Percentiles rank a stretch among this genome's conserved stretches.
Evolutionary conservation across 64 coral and sea anemone genomes (phyloP).

Genomic region (Pachyseris speciosa): DNA sequence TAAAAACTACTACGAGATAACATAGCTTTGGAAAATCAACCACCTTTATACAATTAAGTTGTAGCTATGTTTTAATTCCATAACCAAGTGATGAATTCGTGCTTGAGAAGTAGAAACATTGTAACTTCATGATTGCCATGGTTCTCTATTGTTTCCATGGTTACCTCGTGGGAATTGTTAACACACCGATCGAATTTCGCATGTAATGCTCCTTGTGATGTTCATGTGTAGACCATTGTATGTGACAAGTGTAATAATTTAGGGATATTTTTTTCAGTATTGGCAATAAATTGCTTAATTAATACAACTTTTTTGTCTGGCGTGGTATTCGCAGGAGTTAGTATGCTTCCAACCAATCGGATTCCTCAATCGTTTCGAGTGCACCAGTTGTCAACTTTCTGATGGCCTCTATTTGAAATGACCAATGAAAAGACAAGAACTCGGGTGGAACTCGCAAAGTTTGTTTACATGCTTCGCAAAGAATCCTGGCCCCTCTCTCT

Average conservation of each 20-base stretch:
- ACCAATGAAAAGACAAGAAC: too few species aligned
- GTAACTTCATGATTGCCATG: not conserved
- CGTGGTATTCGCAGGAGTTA: too few species aligned
- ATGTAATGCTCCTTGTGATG: not conserved
- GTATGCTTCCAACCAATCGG: too few species aligned
- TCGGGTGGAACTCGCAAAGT: too few species aligned
- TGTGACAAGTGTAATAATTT: slow-evolving; percentile 15
- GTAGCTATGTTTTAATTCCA: slow-evolving; percentile 15
- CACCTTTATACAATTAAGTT: not conserved
- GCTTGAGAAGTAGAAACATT: not conserved
- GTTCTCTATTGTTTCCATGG: not conserved
- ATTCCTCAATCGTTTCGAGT: too few species aligned
- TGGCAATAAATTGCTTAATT: slow-evolving; percentile 21
- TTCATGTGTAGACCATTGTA: not conserved
- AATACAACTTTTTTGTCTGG: not conserved
- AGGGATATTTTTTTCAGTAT: slow-evolving; percentile 44
- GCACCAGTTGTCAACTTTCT: too few species aligned
- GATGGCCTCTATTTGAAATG: too few species aligned
- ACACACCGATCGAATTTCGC: not conserved
- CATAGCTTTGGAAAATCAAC: not conserved
- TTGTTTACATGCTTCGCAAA: too few species aligned
- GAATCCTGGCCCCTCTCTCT: too few species aligned
- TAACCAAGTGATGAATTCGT: not conserved
- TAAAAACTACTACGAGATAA: not conserved
- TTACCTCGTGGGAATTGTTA: not conserved